Base-by-base conservation (phyloP, 2,113 vertebrate species). In the Circaetus cinerascens region DNA sequence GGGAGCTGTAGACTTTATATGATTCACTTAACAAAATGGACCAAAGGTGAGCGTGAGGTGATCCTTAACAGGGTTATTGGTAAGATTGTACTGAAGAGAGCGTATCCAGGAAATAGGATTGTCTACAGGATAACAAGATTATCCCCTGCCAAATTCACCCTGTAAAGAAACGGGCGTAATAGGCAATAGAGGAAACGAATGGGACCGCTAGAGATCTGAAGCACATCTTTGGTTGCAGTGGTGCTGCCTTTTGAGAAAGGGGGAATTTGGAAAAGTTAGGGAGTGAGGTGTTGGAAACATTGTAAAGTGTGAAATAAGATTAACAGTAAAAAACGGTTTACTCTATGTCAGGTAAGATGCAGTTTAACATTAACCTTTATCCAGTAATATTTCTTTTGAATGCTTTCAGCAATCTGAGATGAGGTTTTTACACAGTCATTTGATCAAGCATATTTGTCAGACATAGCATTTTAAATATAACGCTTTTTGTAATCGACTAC, bases 21-120 rank as follows among this genome's bases (percentile, higher is more conserved):
- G 86, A 95, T 94, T 93, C 64, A 88, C 91, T 96, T 94, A 94
- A 91, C 66, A 93, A 92, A 97, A 95, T 63, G 34, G 84, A 88
- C 77, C 59, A 88, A 92, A 96, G 82, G 71, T 93, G 89, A 91
- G 27, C 26, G 59, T 77, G 83, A 93, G 55, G 95, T 96, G 92
- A 95, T 92, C 63, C 56, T 83, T 94, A 93, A 88, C 78, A 95
- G 41, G 30, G 55, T 63, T 95, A 88, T 92, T 81, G 59, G 73
- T 66, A 90, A 73, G 67, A 81, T 1, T 43, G 45, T 74, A 91
- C 73, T 88, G 56, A 80, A 88, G n/a, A 68, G 5, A 86, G 7
- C 12, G 2, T 19, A 72, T 40, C 59, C 85, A 95, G 87, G 66
- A 94, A 92, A 92, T 46, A 86, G 34, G 68, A 77, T 68, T 95